Base-by-base conservation (phyloP, 1,140 invertebrate genomes). In the Trypoxylus dichotomus region DNA sequence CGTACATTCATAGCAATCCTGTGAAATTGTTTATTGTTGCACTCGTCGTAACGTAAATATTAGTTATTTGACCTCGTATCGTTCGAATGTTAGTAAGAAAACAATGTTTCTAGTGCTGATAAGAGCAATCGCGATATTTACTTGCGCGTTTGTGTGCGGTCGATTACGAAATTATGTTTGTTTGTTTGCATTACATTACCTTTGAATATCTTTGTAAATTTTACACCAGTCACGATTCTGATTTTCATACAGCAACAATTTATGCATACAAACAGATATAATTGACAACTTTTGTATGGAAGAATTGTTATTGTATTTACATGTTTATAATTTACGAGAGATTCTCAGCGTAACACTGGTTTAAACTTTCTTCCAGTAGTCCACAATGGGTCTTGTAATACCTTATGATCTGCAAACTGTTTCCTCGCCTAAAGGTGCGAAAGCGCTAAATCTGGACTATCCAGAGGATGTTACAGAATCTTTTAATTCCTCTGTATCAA, bases 81-180 rank as follows among this genome's bases (percentile, higher is more conserved):
- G 21, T 27, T 63, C 60, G 19, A 13, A 63, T 24, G 19, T 63
- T 63, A 63, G 19, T 11, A 11, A 63, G 5, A 24, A 63, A 27
- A 63, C 60, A 63, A 27, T 63, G n/a, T 3, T 11, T 21, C 21
- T 24, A 11, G 8, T 6, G 25, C 19, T 0, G 60, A 63, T 63
- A 63, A 63, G 13, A 25, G 6, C 13, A 42, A 42, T 11, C 5
- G 5, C 11, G 41, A 47, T 19, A 19, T 47, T 11, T 47, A 8
- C 32, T 37, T 37, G 47, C 47, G 60, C 24, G 6, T 24, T 6
- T 63, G 8, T 63, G 8, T 25, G 3, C 21, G 21, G 21, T 63
- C 60, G 60, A 63, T 63, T 63, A 63, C 19, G 60, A 63, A 63
- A 63, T 63, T 25, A 47, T 47, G 43, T 24, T 63, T 63, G 43